phyloP scores from a whole-genome alignment of 1,140 invertebrate genomes.

The Trichomalopsis sarcophagae region DNA sequence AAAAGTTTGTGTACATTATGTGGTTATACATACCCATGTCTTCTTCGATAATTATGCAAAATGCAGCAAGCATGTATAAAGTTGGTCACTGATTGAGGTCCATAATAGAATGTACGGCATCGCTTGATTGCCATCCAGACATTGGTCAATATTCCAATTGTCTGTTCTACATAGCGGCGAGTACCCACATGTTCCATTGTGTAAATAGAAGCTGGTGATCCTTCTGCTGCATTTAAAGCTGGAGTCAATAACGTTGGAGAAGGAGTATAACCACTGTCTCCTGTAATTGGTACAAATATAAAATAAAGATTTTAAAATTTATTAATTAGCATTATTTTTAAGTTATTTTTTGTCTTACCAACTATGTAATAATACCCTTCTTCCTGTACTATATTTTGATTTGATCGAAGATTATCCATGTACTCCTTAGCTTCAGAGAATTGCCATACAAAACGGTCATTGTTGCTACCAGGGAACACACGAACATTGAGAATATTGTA shows the following conservation, averaged over 20 bases:
- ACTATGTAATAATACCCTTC: neutral
- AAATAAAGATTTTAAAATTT: slow-evolving; percentile 77
- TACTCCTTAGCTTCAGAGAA: neutral
- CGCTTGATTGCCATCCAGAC: neutral
- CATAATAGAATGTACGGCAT: neutral
- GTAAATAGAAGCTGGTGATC: neutral
- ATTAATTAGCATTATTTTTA: slow-evolving; percentile 76
- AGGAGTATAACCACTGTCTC: slow-evolving; percentile 12
- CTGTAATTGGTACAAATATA: neutral
- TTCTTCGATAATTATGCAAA: neutral
- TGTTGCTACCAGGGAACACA: neutral
- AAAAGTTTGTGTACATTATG: neutral
- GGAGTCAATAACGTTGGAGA: neutral
- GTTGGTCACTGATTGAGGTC: neutral
- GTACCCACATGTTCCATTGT: neutral
- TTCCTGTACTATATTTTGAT: neutral
- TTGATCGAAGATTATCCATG: neutral
- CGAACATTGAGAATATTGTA: neutral
- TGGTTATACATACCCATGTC: neutral
- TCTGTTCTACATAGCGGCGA: neutral
- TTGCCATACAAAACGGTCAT: neutral
- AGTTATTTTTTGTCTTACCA: neutral
- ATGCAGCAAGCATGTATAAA: neutral
- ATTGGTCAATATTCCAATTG: neutral
- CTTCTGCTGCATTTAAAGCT: neutral